A percentile compares a stretch with the other conserved stretches of the same genome.
Evolutionary conservation across 2,888 invertebrate species (phyloP).

Genomic region (Bombyx huttoni): DNA sequence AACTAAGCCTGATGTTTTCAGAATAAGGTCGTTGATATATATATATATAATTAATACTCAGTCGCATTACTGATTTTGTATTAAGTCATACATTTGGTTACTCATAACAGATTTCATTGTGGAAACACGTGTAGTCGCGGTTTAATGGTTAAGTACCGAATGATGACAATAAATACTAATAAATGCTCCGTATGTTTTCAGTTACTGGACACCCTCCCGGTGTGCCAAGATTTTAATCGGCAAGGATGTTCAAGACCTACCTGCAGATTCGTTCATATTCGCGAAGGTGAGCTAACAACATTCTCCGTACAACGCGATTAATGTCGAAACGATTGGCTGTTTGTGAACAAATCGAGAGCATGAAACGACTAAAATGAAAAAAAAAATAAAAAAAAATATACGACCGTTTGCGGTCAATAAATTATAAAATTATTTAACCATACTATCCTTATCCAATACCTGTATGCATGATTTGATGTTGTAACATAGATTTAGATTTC

Average conservation of each 20-base stretch:
- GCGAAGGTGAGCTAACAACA: slow-evolving; percentile 80
- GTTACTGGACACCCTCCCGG: slow-evolving; percentile 99
- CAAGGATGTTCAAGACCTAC: slow-evolving; percentile 96
- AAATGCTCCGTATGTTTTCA: slow-evolving; percentile 73
- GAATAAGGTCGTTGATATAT: too few species aligned
- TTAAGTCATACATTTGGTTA: too few species aligned
- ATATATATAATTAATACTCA: too few species aligned
- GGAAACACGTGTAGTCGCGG: slow-evolving; percentile 33
- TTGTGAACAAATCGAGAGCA: neutral
- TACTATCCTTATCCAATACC: neutral
- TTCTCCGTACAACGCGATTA: neutral
- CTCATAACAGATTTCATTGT: slow-evolving; percentile 16
- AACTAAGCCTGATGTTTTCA: too few species aligned
- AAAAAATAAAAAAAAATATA: neutral
- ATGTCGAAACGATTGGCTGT: neutral
- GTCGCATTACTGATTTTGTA: too few species aligned
- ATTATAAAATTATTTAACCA: neutral
- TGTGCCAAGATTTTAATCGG: slow-evolving; percentile 99
- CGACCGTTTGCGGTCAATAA: neutral
- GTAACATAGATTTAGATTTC: neutral
- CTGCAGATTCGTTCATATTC: slow-evolving; percentile 98
- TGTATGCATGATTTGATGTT: neutral
- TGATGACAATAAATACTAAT: slow-evolving; percentile 37
- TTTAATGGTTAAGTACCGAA: slow-evolving; percentile 9
- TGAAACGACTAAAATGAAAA: neutral